Base-by-base conservation (phyloP, 2,113 vertebrate species). In the Albula glossodonta region DNA sequence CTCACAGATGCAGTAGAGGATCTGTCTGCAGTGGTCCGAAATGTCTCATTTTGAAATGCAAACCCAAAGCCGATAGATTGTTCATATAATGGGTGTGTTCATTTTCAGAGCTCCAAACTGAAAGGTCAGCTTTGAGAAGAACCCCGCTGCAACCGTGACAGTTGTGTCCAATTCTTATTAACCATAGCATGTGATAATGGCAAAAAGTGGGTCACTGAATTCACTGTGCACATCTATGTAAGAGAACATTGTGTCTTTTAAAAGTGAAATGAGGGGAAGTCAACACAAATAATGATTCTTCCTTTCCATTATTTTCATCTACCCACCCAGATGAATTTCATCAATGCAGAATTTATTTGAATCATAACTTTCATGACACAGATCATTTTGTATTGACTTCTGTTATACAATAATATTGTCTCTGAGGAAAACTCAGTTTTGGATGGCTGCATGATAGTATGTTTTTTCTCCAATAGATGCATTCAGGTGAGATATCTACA, bases 251-350 rank as follows among this genome's bases (percentile, higher is more conserved):
- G 63, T 83, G 70, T 31, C 70, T 31, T 8, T 74, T 22, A 1
- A 17, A 70, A 70, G 63, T 70, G 4, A 60, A 22, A 25, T 41
- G 31, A 66, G 10, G 12, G 57, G 82, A 19, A 63, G 12, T 31
- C 9, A 52, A 49, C 4, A 83, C 82, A 85, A 88, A 85, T 82
- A 83, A 57, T 4, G 31, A n/a, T 74, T 7, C 25, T n/a, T 31
- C n/a, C 70, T 74, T 22, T 74, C n/a, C 0, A 74, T 74, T 56
- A 81, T 91, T 92, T 87, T 78, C 90, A 41, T 41, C 31, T 41
- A 41, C 31, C 31, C 31, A 41, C 31, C 31, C 31, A 41, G 31
- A 41, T 41, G 31, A 41, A 41, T 41, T 41, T 41, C 31, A 41
- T 41, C 31, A 41, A 41, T 41, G 31, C 31, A 41, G 0, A 41